These are phyloP conservation scores for Dendrolimus kikuchii DNA, from an alignment of 1,140 invertebrate species.

Conservation along the genomic window DNA sequence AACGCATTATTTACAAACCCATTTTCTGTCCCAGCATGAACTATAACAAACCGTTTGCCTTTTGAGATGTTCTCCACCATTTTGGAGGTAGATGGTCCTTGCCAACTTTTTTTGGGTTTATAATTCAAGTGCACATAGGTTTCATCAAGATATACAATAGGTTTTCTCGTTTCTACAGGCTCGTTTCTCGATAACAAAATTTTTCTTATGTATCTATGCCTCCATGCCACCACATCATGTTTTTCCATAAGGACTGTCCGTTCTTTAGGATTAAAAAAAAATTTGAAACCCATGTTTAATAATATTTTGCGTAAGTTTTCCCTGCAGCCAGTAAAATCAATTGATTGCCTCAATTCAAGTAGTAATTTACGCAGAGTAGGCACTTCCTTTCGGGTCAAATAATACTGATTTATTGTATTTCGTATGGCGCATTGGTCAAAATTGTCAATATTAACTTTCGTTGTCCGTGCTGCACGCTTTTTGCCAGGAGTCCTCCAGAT, in stretches of 20 bases:
- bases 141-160: background rate
- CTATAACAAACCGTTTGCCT: background rate
- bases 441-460: no score
- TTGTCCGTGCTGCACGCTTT: no score
- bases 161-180: background rate
- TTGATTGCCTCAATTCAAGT: background rate
- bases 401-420: background rate
- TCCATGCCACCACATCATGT: no score
- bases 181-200: no score
- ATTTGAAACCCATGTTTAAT: background rate
- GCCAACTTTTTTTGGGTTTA: slow-evolving; percentile 1
- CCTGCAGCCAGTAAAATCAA: background rate
- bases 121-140: slow-evolving; percentile 1
- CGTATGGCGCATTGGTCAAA: no score
- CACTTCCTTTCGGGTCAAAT: slow-evolving; percentile 1
- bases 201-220: no score
- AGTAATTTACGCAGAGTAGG: background rate
- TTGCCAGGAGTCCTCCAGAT: no score
- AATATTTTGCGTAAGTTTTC: background rate
- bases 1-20: no score
- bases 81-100: background rate
- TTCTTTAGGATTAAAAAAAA: background rate
- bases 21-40: background rate
- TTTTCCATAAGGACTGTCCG: no score
- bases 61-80: background rate